Conservation (phyloP, 2,113 vertebrate species). For the Ochotona princeps region DNA sequence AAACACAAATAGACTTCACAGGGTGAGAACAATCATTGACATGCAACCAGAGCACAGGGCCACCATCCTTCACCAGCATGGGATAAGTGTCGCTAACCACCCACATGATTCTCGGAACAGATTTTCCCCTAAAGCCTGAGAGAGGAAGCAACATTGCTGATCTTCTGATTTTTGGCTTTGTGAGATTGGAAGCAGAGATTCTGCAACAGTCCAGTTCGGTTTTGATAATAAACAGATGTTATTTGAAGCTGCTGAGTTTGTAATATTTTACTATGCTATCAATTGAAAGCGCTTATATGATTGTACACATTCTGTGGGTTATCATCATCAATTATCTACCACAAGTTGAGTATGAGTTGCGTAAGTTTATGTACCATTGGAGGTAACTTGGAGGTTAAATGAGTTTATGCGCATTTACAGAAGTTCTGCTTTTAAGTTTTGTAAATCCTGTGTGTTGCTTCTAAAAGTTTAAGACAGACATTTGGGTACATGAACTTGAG, state of each 20-base stretch:
- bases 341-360: not conserved
- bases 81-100: not conserved
- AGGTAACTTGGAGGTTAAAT: not conserved
- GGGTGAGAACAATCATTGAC: not conserved
- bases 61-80: not conserved
- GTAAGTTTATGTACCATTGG: not conserved
- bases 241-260: not conserved
- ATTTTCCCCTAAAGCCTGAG: not conserved
- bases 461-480: not conserved
- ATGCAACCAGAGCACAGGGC: not conserved
- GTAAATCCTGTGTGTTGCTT: not conserved
- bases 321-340: not conserved
- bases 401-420: not conserved
- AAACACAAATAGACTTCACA: not conserved
- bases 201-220: not conserved
- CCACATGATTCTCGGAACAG: not conserved
- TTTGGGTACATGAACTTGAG: not conserved
- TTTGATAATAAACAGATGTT: not conserved
- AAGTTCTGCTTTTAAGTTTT: constrained; percentile 40
- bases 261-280: not conserved
- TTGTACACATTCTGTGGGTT: not conserved
- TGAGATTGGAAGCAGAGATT: not conserved
- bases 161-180: not conserved
- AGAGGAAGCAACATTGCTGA: not conserved
- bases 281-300: not conserved